These are phyloP conservation scores for Pachliopta kotzebuea DNA, from an alignment of 2,888 invertebrate genomes.

Conservation along the genomic window DNA sequence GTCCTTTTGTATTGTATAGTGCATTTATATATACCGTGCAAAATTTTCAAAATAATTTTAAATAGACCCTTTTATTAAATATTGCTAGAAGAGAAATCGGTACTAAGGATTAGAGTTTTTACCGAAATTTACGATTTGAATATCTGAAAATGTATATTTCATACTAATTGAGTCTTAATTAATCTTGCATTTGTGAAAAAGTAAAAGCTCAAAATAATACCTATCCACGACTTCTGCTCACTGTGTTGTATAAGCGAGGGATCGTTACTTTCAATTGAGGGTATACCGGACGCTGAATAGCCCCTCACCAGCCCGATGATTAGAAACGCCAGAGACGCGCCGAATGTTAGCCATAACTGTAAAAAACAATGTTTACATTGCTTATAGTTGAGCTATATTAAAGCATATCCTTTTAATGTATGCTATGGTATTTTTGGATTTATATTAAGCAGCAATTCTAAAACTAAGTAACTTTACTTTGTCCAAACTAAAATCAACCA, in stretches of 20 bases:
- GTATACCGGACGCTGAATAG: conserved; percentile 80
- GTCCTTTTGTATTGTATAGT: not conserved
- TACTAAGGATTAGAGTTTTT: too few species aligned
- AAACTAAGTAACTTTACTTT: too few species aligned
- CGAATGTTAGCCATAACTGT: conserved; percentile 79
- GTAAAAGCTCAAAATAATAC: conserved; percentile 44
- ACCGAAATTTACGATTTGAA: too few species aligned
- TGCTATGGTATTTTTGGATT: too few species aligned
- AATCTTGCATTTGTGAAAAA: not conserved
- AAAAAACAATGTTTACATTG: conserved; percentile 31
- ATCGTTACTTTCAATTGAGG: conserved; percentile 69
- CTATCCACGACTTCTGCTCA: conserved; percentile 79
- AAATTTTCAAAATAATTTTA: not conserved
- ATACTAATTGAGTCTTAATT: too few species aligned
- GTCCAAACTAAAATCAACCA: too few species aligned
- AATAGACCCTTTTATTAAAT: not conserved
- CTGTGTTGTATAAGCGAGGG: conserved; percentile 65
- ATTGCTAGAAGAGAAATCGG: too few species aligned
- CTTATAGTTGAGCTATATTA: not conserved
- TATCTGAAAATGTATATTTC: too few species aligned
- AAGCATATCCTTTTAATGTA: not conserved
- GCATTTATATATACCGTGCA: not conserved
- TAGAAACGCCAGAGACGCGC: conserved; percentile 80
- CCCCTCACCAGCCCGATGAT: conserved; percentile 81
- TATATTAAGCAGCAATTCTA: too few species aligned